Evolutionary conservation across 2,797 vertebrate species (phyloP).

Genomic region (Myotis myotis): DNA sequence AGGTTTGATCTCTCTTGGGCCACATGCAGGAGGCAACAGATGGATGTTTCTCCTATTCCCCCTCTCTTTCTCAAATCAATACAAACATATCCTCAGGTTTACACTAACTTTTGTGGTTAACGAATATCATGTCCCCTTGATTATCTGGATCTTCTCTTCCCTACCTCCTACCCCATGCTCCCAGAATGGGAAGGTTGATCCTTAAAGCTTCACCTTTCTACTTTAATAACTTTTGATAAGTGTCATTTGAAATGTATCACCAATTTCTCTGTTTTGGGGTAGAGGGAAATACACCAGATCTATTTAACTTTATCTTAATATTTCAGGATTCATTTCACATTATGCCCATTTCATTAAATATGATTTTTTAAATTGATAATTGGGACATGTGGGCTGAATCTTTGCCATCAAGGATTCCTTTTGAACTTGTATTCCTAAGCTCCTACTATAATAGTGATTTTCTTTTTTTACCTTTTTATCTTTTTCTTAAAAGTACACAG

Average conservation of each 20-base stretch:
- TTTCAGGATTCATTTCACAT: slow-evolving; percentile 9
- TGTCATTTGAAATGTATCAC: neutral
- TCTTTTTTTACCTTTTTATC: neutral
- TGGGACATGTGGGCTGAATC: neutral
- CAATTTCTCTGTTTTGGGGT: slow-evolving; percentile 14
- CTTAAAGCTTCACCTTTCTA: neutral
- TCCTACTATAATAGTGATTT: neutral
- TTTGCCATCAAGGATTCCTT: neutral
- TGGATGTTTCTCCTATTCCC: too few relatives aligned
- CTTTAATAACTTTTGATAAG: slow-evolving; percentile 6
- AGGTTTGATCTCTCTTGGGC: too few relatives aligned
- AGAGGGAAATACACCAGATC: neutral
- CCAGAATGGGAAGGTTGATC: neutral
- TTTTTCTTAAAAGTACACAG: neutral
- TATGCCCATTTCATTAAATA: slow-evolving; percentile 21
- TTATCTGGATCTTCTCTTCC: neutral
- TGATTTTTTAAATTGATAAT: neutral
- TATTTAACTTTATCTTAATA: neutral
- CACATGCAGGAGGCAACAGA: too few relatives aligned
- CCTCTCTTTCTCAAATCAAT: too few relatives aligned
- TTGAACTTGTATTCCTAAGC: neutral
- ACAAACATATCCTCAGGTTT: neutral
- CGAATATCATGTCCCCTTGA: neutral
- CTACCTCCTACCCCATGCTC: neutral
- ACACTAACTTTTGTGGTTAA: neutral